phyloP scores from a whole-genome alignment of 2,797 vertebrate genomes.

The Myotis daubentonii region DNA sequence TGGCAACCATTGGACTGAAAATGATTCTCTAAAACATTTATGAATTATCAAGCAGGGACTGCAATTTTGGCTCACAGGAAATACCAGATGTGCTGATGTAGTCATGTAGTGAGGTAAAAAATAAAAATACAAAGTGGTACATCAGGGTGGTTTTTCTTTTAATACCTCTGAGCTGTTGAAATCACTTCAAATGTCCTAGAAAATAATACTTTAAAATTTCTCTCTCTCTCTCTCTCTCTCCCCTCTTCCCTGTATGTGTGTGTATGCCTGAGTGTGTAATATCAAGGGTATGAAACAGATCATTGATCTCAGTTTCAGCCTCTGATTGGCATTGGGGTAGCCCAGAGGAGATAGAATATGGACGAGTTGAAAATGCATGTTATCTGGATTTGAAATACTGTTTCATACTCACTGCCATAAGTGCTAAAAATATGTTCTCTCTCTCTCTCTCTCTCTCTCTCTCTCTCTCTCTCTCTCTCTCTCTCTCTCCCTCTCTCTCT shows the following conservation, averaged over 20 bases:
- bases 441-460: neutral
- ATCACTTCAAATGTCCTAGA: neutral
- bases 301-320: neutral
- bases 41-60: slow-evolving; percentile 1
- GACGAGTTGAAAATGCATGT: neutral
- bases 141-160: neutral
- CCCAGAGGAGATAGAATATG: neutral
- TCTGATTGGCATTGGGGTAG: neutral
- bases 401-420: neutral
- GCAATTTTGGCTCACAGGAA: neutral
- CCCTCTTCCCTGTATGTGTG: neutral
- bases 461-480: too few relatives aligned
- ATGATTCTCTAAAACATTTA: slow-evolving; percentile 33
- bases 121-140: neutral
- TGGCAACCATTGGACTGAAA: slow-evolving; percentile 34
- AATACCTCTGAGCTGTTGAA: neutral
- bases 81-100: neutral
- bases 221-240: neutral
- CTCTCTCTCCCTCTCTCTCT: too few relatives aligned
- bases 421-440: neutral
- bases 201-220: neutral
- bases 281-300: neutral
- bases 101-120: neutral
- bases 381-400: neutral
- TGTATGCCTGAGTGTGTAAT: neutral